Percentiles rank a stretch among this genome's conserved stretches.
phyloP scores from a whole-genome alignment of 2,113 vertebrate species.

The Speoplatyrhinus poulsoni region DNA sequence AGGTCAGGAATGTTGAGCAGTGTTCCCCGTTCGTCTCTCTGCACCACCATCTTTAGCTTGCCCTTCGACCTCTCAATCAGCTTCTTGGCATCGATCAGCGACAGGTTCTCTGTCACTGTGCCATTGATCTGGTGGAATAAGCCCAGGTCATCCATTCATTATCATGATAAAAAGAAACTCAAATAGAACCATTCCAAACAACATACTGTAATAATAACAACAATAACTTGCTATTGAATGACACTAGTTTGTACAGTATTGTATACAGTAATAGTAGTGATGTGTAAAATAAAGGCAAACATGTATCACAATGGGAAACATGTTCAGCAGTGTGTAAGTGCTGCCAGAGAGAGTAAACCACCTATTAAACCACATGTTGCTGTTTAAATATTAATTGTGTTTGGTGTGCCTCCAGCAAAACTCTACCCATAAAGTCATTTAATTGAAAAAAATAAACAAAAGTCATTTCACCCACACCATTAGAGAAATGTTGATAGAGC shows the following conservation, averaged over 20 bases:
- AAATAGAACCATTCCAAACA: too few species aligned
- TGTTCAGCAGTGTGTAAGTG: constrained; percentile 1
- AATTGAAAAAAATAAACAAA: not conserved
- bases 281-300: not conserved
- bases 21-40: constrained; percentile 92
- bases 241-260: too few species aligned
- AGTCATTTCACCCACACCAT: too few species aligned
- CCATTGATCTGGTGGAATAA: constrained; percentile 87
- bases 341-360: not conserved
- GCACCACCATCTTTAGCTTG: constrained; percentile 98
- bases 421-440: not conserved
- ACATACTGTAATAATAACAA: too few species aligned
- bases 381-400: constrained; percentile 3
- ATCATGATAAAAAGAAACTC: constrained; percentile 6
- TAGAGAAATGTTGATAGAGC: too few species aligned
- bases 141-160: constrained; percentile 6
- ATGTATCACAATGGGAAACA: not conserved
- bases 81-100: constrained; percentile 96
- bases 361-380: not conserved
- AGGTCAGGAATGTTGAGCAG: constrained; percentile 95
- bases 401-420: constrained; percentile 2
- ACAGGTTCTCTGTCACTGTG: constrained; percentile 98
- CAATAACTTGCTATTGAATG: too few species aligned
- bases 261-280: not conserved
- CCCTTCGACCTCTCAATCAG: constrained; percentile 98